Conservation (phyloP, 2,797 vertebrate species). For the Catharus ustulatus region DNA sequence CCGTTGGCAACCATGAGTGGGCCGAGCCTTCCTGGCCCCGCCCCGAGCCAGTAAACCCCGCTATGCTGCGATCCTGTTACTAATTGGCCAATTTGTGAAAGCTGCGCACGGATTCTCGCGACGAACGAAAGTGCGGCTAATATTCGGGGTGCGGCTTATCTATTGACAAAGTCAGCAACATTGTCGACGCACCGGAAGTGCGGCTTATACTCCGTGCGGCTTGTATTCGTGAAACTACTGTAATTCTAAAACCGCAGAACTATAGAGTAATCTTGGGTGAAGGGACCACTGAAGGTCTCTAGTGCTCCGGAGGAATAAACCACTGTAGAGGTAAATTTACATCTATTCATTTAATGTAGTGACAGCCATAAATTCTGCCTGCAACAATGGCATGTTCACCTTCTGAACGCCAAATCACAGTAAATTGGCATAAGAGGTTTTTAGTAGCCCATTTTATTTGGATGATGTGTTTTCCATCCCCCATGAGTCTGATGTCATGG, state of each 20-base stretch:
- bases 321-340: background rate
- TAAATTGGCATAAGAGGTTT: background rate
- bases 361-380: background rate
- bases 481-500: background rate
- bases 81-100: too few species aligned
- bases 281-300: background rate
- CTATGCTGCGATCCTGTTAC: too few species aligned
- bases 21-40: too few species aligned
- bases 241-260: background rate
- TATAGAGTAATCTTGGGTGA: background rate
- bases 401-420: background rate
- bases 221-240: too few species aligned
- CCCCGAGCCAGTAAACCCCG: too few species aligned
- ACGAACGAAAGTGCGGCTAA: too few species aligned
- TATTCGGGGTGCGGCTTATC: too few species aligned
- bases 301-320: background rate
- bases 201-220: too few species aligned
- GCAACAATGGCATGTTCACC: background rate
- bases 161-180: too few species aligned
- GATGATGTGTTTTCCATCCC: fast-evolving
- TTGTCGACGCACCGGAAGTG: too few species aligned
- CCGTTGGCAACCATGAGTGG: too few species aligned
- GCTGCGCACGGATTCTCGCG: too few species aligned
- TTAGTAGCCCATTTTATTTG: background rate
- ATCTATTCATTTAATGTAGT: background rate